phyloP scores from a whole-genome alignment of 2,113 vertebrate species.

The Chlorodrepanis virens region DNA sequence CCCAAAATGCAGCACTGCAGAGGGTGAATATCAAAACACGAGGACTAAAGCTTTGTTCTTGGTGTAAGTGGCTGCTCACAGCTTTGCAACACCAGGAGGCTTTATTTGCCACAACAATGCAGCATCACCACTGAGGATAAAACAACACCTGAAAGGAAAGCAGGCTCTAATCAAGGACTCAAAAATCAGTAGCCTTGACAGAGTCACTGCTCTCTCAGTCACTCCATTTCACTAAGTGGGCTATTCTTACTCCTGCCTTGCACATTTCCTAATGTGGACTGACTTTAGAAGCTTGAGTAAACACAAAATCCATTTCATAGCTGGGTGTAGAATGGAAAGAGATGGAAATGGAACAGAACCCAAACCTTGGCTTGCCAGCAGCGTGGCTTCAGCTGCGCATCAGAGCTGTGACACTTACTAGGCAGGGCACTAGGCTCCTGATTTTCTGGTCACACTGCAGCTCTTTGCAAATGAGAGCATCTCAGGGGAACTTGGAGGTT shows the following conservation, averaged over 20 bases:
- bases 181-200: background rate
- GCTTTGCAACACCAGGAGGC: background rate
- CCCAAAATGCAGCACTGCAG: background rate
- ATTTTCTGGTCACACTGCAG: background rate
- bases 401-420: background rate
- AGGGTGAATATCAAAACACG: background rate
- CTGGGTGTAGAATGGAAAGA: background rate
- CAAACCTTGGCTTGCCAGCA: background rate
- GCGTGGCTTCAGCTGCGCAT: background rate
- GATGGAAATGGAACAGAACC: background rate
- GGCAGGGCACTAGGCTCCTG: background rate
- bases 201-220: background rate
- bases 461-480: background rate
- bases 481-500: background rate
- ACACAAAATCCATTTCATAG: background rate
- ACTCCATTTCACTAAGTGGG: background rate
- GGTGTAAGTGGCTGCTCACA: background rate
- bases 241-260: background rate
- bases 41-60: background rate
- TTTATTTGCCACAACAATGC: conserved; percentile 3
- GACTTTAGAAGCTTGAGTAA: background rate
- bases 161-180: background rate
- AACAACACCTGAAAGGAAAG: background rate
- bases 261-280: background rate
- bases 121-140: background rate